Base-by-base conservation (phyloP, 2,888 invertebrate genomes). In the Ditylenchus weischeri region DNA sequence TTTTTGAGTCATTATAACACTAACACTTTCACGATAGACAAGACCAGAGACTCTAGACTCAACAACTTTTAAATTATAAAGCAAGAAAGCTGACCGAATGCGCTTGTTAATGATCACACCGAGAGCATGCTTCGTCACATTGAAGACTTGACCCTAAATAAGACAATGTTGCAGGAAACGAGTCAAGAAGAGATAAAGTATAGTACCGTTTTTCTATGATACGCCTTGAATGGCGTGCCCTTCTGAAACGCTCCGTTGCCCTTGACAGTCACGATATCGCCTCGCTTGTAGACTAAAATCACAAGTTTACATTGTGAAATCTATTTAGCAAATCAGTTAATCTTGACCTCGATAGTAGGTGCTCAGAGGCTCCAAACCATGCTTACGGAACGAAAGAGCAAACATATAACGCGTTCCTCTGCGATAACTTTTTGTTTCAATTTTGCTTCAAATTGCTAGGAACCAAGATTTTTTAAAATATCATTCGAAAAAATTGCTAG, bases 381-480 rank as follows among this genome's bases (percentile, higher is more conserved):
- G 91, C 84, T 91, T 91, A 79, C 91, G 90, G 89, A 95, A 99
- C 84, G 88, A 90, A 75, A 94, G 89, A 77, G 95, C 90, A 87
- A 99, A 99, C 88, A 98, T 89, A 87, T 98, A 94, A 86, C 98
- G 89, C 72, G 98, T 99, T 83, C 96, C 95, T 83, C 96, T 91
- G 83, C 98, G 91, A 85, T 94, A 93, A 88, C 98, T 98, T 85
- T 98, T 96, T 69, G 96, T 92, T 87, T 99, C 98, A 98, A 98
- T 69, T 64, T 69, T 68, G 21, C 50, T 29, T 36, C 23, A 43
- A 43, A 43, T 43, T 43, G 43, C 43, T 43, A 43, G 29, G 29
- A 29, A 29, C 29, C 29, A 29, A 29, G 2, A 5, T 29, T 29
- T 29, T 5, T 4, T 4, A 29, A 29, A 29, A 29, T 29, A 29